Evolutionary conservation across 2,888 invertebrate genomes (phyloP), one percentile per base, ranked within the genome.

Genomic region (Meganola albula): DNA sequence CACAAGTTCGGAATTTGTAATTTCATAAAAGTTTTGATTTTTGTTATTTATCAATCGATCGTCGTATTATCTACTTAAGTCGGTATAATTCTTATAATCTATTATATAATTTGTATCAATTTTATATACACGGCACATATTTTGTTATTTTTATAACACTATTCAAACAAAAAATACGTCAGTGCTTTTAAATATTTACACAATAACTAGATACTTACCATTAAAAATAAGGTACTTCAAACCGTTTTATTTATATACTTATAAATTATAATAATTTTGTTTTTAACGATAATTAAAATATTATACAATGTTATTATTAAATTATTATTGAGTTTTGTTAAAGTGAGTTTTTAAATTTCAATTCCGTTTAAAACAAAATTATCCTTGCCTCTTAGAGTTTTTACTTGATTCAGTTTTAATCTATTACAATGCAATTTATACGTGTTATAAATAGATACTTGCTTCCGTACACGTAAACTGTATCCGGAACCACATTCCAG

Each of bases 101-200:
- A 52, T n/a, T n/a, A 58, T 58, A 60, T 66, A 58, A 63, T 77
- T 76, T 75, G 72, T 74, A 74, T 74, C 63, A 66, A 58, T 71
- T 55, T 57, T 83, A 85, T 83, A 65, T 83, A 85, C 84, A 85
- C 78, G 80, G 79, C 79, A 83, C 82, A 67, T 68, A 61, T 49
- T 71, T 74, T 73, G 68, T 74, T 73, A 70, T 20, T 20, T 5
- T 54, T 54, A 61, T 57, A 62, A 67, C 58, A 61, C 59, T 68
- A 71, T 63, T 53, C 55, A 63, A 69, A 71, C 58, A 53, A 62
- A 63, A 67, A 48, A 62, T 63, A 62, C 60, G 56, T 76, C 73
- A 71, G 72, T 73, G 72, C 68, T 73, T 69, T 63, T 64, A 58
- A 61, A 64, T 77, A 78, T 78, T 74, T 78, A 79, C 79, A 80